phyloP scores from a whole-genome alignment of 2,113 vertebrate species.

The Tupaia chinensis region DNA sequence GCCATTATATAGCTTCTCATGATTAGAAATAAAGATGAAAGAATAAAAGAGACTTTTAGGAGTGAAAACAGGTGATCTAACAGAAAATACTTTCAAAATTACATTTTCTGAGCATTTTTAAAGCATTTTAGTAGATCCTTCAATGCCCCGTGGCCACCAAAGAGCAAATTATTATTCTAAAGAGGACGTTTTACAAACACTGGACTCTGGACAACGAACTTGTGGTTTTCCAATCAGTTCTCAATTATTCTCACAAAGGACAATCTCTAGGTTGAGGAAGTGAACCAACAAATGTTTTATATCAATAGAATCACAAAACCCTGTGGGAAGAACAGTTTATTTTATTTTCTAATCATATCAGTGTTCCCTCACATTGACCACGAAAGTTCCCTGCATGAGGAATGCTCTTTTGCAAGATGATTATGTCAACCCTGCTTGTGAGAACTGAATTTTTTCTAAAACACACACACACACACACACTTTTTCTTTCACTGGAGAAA shows the following conservation, averaged over 20 bases:
- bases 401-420: not conserved
- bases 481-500: not conserved
- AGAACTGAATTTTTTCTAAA: not conserved
- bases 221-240: not conserved
- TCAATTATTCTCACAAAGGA: not conserved
- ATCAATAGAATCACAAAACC: not conserved
- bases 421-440: not conserved
- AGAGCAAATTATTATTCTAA: not conserved
- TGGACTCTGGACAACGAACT: not conserved
- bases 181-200: not conserved
- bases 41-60: not conserved
- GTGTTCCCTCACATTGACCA: not conserved
- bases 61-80: not conserved
- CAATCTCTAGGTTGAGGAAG: not conserved
- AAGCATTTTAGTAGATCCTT: not conserved
- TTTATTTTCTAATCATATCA: not conserved
- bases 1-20: not conserved
- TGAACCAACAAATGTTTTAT: not conserved
- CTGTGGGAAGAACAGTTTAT: not conserved
- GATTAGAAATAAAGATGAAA: constrained; percentile 1
- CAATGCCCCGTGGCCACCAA: not conserved
- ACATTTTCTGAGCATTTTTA: constrained; percentile 34
- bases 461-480: not conserved
- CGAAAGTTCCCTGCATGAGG: not conserved
- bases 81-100: constrained; percentile 9